These are phyloP conservation scores for Oegoconia quadripuncta DNA, from an alignment of 2,888 invertebrate species.

Conservation along the genomic window DNA sequence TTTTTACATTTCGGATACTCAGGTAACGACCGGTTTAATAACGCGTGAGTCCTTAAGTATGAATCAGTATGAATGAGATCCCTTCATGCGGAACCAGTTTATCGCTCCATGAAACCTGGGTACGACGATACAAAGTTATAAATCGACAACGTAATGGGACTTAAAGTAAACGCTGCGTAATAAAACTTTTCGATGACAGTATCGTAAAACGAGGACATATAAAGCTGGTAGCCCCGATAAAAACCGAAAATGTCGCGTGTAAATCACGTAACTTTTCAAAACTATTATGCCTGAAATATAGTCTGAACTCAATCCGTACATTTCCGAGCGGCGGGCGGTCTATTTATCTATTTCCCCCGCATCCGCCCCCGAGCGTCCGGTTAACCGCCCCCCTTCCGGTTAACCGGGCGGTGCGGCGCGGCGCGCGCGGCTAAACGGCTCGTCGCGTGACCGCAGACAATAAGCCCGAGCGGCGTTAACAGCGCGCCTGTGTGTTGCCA, in stretches of 20 bases:
- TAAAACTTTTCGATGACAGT: slow-evolving; percentile 63
- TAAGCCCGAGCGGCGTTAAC: slow-evolving; percentile 77
- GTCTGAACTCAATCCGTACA: slow-evolving; percentile 78
- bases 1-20: slow-evolving; percentile 38
- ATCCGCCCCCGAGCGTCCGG: slow-evolving; percentile 78
- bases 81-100: slow-evolving; percentile 33
- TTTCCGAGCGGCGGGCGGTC: slow-evolving; percentile 77
- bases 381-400: slow-evolving; percentile 79
- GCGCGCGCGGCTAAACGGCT: slow-evolving; percentile 78
- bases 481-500: slow-evolving; percentile 78
- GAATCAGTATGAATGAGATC: slow-evolving; percentile 32
- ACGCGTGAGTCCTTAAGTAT: slow-evolving; percentile 24
- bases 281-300: slow-evolving; percentile 78
- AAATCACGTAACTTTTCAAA: slow-evolving; percentile 77
- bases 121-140: slow-evolving; percentile 36
- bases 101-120: slow-evolving; percentile 28
- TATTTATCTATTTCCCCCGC: slow-evolving; percentile 80
- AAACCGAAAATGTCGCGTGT: slow-evolving; percentile 73
- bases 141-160: slow-evolving; percentile 47
- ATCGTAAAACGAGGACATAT: slow-evolving; percentile 60
- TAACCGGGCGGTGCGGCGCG: slow-evolving; percentile 70
- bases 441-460: slow-evolving; percentile 80
- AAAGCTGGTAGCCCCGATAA: slow-evolving; percentile 60
- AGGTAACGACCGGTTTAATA: slow-evolving; percentile 38
- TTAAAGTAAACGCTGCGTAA: slow-evolving; percentile 54